Evolutionary conservation across 2,888 invertebrate genomes (phyloP).

Genomic region (Erynnis tages): DNA sequence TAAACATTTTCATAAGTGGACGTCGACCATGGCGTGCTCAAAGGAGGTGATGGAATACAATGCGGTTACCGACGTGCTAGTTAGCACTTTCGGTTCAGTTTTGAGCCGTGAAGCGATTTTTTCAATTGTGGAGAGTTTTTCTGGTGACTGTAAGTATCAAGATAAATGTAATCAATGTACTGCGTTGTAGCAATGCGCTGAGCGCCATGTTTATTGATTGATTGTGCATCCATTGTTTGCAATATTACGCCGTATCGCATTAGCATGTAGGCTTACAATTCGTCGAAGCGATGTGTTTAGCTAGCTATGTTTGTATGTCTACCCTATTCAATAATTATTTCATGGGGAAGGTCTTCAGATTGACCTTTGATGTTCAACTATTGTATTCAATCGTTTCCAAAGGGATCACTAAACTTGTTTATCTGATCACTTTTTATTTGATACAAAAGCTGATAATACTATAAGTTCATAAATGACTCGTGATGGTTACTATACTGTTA

Average conservation of each 20-base stretch:
- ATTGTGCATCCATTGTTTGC: slow-evolving; percentile 4
- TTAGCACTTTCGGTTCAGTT: slow-evolving; percentile 57
- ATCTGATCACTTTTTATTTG: too few relatives aligned
- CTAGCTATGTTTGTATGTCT: background rate
- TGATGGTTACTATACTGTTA: too few relatives aligned
- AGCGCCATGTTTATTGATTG: slow-evolving; percentile 34
- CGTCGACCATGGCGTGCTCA: slow-evolving; percentile 5
- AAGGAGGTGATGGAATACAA: slow-evolving; percentile 35
- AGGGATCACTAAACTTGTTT: too few relatives aligned
- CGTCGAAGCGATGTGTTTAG: background rate
- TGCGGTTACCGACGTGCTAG: slow-evolving; percentile 50
- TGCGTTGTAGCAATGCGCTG: too few relatives aligned
- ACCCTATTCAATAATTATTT: background rate
- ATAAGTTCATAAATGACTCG: too few relatives aligned
- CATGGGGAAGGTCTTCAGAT: background rate
- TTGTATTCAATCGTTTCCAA: too few relatives aligned
- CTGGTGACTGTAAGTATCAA: slow-evolving; percentile 63
- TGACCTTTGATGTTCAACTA: background rate
- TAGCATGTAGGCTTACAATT: slow-evolving; percentile 14
- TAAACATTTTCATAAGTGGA: background rate
- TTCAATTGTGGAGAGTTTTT: slow-evolving; percentile 59
- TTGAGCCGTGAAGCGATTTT: slow-evolving; percentile 55
- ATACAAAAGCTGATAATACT: too few relatives aligned
- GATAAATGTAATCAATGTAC: background rate
- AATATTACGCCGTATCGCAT: background rate